A percentile compares a stretch with the other conserved stretches of the same genome.
These are phyloP conservation scores for Myopa testacea DNA, from an alignment of 2,888 invertebrate genomes.

Conservation along the genomic window DNA sequence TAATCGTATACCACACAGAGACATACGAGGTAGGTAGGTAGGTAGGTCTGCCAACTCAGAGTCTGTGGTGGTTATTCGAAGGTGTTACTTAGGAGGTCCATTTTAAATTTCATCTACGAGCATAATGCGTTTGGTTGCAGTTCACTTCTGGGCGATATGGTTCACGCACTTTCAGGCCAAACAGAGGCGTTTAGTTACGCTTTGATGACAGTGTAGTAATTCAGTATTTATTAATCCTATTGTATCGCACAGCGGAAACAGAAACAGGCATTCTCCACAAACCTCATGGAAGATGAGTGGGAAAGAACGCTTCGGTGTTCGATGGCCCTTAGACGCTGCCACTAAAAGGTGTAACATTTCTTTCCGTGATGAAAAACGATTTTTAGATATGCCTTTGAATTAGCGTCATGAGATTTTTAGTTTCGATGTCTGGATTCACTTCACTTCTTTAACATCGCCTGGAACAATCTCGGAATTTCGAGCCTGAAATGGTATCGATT, in stretches of 20 bases:
- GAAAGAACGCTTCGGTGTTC: constrained; percentile 20
- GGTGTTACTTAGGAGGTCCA: constrained; percentile 56
- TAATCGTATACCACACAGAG: background rate
- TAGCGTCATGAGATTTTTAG: background rate
- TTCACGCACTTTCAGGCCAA: constrained; percentile 62
- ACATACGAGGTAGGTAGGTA: background rate
- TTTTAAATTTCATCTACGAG: constrained; percentile 50
- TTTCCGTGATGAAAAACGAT: background rate
- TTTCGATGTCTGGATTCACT: no score
- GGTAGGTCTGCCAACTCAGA: background rate
- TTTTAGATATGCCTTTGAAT: constrained; percentile 7
- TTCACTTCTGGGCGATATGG: constrained; percentile 56
- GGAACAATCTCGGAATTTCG: no score
- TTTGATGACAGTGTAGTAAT: constrained; percentile 67
- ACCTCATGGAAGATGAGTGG: constrained; percentile 7
- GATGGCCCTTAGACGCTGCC: background rate
- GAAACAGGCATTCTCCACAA: background rate
- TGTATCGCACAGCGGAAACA: background rate
- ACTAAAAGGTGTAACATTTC: constrained; percentile 24
- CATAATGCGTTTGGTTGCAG: constrained; percentile 45
- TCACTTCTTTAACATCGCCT: no score
- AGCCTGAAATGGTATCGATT: no score
- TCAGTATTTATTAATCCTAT: constrained; percentile 12
- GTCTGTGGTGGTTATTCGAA: background rate
- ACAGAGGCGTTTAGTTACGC: constrained; percentile 67